Evolutionary conservation across 2,113 vertebrate genomes (phyloP).

Genomic region (Erythrocercus mccallii): DNA sequence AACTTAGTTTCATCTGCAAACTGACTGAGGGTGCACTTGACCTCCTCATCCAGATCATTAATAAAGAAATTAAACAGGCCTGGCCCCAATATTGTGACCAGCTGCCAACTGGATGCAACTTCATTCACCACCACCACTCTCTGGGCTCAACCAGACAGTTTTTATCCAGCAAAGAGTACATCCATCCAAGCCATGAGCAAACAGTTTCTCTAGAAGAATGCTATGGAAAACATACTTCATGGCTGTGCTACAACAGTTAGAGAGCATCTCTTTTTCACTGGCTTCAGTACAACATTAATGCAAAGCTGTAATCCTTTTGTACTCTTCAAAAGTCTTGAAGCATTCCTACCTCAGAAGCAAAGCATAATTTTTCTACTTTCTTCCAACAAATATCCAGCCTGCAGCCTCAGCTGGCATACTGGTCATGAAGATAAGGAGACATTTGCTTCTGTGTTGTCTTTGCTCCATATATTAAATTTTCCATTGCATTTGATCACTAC

Average conservation of each 20-base stretch:
- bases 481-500: not conserved
- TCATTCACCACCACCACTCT: not conserved
- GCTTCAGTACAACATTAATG: not conserved
- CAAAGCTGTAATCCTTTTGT: not conserved
- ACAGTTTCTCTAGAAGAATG: not conserved
- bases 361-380: not conserved
- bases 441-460: not conserved
- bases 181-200: not conserved
- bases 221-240: not conserved
- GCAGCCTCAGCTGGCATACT: not conserved
- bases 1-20: not conserved
- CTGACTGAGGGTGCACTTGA: fast-evolving
- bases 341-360: not conserved
- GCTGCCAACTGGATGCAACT: not conserved
- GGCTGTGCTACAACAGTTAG: not conserved
- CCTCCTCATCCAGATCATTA: not conserved
- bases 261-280: not conserved
- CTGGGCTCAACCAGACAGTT: not conserved
- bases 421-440: not conserved
- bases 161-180: not conserved
- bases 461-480: not conserved
- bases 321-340: not conserved
- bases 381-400: not conserved
- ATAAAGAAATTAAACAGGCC: not conserved
- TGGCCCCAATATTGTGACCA: not conserved